Percentiles rank a stretch among this genome's conserved stretches.
phyloP scores from a whole-genome alignment of 2,113 vertebrate species.

The Kryptolebias marmoratus region DNA sequence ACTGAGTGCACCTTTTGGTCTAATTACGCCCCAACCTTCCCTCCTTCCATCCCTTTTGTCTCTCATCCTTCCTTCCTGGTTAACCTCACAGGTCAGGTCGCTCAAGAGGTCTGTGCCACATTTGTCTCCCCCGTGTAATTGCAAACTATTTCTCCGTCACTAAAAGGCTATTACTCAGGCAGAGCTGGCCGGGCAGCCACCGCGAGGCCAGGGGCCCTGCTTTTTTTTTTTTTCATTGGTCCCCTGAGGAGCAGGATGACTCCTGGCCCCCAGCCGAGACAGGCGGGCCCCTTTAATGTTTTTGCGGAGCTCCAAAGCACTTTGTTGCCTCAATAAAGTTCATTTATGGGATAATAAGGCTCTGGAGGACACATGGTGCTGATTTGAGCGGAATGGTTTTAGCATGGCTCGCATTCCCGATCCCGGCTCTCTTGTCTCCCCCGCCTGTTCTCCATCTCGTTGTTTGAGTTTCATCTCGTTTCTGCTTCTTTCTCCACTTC shows the following conservation, averaged over 20 bases:
- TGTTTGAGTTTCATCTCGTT: conserved; percentile 48
- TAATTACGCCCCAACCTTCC: not conserved
- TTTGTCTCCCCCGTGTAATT: conserved; percentile 71
- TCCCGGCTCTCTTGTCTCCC: conserved; percentile 26
- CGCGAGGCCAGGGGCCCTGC: conserved; percentile 21
- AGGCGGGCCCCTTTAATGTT: conserved; percentile 72
- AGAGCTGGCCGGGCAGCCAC: conserved; percentile 29
- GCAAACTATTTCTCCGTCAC: conserved; percentile 58
- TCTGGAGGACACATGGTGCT: conserved; percentile 85
- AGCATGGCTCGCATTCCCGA: conserved; percentile 74
- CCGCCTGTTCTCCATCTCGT: conserved; percentile 31
- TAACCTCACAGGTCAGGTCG: conserved; percentile 51
- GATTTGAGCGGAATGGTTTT: conserved; percentile 83
- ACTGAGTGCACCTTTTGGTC: not conserved
- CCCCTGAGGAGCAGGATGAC: conserved; percentile 62
- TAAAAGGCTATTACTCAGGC: conserved; percentile 61
- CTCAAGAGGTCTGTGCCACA: conserved; percentile 51
- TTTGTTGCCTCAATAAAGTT: conserved; percentile 85
- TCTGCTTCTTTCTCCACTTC: conserved; percentile 40
- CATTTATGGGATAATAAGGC: conserved; percentile 82
- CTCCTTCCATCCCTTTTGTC: conserved; percentile 16
- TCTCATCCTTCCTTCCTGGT: conserved; percentile 64
- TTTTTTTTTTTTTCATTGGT: conserved; percentile 71
- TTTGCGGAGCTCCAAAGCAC: conserved; percentile 74
- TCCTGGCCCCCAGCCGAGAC: conserved; percentile 52